Conservation (phyloP, 2,113 vertebrate genomes). For the Phycodurus eques region DNA sequence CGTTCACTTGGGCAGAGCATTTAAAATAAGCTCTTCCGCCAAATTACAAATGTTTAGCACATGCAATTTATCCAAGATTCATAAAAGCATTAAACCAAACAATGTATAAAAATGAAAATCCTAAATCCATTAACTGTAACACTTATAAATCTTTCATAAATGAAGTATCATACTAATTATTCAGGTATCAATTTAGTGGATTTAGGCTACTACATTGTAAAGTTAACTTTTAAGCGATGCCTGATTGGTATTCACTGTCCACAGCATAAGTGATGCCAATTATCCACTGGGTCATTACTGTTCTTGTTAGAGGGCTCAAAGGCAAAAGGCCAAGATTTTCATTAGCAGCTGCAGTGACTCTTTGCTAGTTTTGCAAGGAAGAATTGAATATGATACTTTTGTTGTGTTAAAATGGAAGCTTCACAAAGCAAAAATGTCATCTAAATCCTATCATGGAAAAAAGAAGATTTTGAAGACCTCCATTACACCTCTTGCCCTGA, state of each 20-base stretch:
- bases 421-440: background rate
- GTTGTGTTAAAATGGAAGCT: background rate
- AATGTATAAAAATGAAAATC: background rate
- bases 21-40: too few species aligned
- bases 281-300: constrained; percentile 8
- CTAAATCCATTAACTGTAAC: background rate
- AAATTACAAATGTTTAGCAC: background rate
- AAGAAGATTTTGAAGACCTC: background rate
- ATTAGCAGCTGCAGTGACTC: constrained; percentile 4
- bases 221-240: constrained; percentile 5
- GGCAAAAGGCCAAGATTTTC: constrained; percentile 2
- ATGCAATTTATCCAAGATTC: background rate
- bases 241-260: constrained; percentile 5
- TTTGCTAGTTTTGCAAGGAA: background rate
- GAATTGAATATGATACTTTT: background rate
- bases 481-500: background rate
- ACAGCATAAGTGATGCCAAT: background rate
- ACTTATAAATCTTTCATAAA: background rate
- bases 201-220: constrained; percentile 2
- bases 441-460: background rate
- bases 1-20: too few species aligned
- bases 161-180: background rate
- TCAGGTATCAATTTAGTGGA: background rate
- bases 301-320: constrained; percentile 9
- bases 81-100: background rate